These are phyloP conservation scores for Tridacna crocea DNA, from an alignment of 2,888 invertebrate species.

Conservation along the genomic window DNA sequence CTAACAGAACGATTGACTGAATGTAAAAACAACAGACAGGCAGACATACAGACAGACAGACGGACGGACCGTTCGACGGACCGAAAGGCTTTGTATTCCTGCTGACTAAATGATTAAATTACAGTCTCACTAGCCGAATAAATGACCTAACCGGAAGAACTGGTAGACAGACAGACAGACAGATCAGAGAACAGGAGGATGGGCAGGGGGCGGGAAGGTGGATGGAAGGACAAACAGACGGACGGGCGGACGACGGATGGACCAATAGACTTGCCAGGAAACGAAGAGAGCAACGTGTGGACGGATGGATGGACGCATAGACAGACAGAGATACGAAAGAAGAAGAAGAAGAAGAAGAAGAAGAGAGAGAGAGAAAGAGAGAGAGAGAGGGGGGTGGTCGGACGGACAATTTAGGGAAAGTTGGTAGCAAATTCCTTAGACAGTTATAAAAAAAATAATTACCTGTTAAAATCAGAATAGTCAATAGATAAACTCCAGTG, in stretches of 20 bases:
- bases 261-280: neutral
- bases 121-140: neutral
- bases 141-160: neutral
- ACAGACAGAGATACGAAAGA: too few relatives aligned
- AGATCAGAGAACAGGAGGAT: neutral
- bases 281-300: neutral
- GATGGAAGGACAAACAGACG: too few relatives aligned
- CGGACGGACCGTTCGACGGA: neutral
- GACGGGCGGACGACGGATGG: neutral
- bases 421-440: neutral
- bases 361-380: neutral
- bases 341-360: neutral
- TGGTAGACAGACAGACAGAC: neutral
- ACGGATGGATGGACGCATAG: too few relatives aligned
- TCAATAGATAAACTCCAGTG: too few relatives aligned
- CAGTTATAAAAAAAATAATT: too few relatives aligned
- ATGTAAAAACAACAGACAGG: too few relatives aligned
- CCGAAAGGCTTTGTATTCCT: neutral
- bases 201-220: neutral
- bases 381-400: neutral
- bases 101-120: neutral
- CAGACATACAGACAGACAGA: neutral
- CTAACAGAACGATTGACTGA: neutral
- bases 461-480: too few relatives aligned
- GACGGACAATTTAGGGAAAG: neutral